Base-by-base conservation (phyloP, 2,113 vertebrate species). In the Indicator indicator region DNA sequence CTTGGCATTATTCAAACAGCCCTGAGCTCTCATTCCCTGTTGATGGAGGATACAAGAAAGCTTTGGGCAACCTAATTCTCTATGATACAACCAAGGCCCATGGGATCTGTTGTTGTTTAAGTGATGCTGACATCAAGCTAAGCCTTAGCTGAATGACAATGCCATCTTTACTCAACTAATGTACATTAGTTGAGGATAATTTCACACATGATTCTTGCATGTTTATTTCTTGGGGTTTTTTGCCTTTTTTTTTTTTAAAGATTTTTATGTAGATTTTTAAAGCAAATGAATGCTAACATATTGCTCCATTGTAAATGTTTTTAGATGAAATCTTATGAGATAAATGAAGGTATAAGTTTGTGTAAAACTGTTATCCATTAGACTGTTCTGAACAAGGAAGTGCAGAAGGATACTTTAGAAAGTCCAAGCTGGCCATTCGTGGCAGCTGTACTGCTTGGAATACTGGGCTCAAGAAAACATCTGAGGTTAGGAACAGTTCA, bases 31-130 rank as follows among this genome's bases (percentile, higher is more conserved):
- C 40, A 60, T 86, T 95, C 28, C 28, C 21, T 93, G 1, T 5
- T 72, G 70, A 81, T 52, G 38, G 27, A 64, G 59, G 67, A 90
- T 82, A 85, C 23, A 50, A 79, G 73, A 56, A 83, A 88, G 81
- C 62, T 86, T 75, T 69, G 65, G 44, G 79, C 38, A 92, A 88
- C 38, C 12, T 86, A 63, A 88, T 80, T 90, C 89, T 83, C 73
- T 58, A 75, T 93, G 79, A 88, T 94, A 80, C 14, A 54, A 30
- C 81, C 88, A 69, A 81, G 54, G 32, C 42, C 65, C 48, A 42
- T 71, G 21, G 1, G 16, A 79, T 83, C 88, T 58, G 12, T 36
- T 4, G 0, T n/a, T 81, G 33, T 44, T 38, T 88, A 32, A 83
- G 40, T 56, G 83, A 77, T 44, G 38, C 64, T 75, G 56, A n/a